Base-by-base conservation (phyloP, 2,113 vertebrate species). In the Bombycilla garrulus region DNA sequence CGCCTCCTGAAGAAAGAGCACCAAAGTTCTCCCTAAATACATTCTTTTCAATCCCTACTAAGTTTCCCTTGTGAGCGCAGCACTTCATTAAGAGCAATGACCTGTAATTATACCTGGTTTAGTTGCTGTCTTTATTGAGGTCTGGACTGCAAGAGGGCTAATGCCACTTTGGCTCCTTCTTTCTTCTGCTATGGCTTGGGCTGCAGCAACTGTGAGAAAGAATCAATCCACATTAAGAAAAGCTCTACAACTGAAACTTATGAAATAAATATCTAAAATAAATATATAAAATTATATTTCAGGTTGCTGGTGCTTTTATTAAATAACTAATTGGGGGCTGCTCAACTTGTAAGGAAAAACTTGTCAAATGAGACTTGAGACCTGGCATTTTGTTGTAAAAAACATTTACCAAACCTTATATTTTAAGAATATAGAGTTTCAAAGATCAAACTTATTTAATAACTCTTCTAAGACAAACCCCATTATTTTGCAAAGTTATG, bases 101-200 rank as follows among this genome's bases (percentile, higher is more conserved):
- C 36, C 29, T 96, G 35, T 51, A 92, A 92, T 77, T 90, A 81
- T 98, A 99, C 99, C 99, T 98, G 99, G 99, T 97, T 98, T 99
- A 81, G 96, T 97, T 82, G 97, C 18, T 86, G 98, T 76, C 83
- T 95, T 97, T 77, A 96, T 53, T 81, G 97, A 85, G 36, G 97
- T 76, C 6, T 96, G 96, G 67, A 97, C 58, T 65, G 95, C 73
- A 77, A 97, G 70, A 56, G 98, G 97, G 94, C 97, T 98, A 95
- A 96, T 78, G 16, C 97, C 97, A 70, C 97, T 86, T 91, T 98
- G 98, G 96, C 96, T 98, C 88, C 98, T 98, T 93, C 98, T 98
- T 97, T 99, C 99, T 86, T 99, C 98, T 26, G 98, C 99, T 93
- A 99, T 98, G 31, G 98, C 99, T 82, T 99, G 98, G 66, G 99